phyloP scores from a whole-genome alignment of 2,113 vertebrate species.

The Oryzias melastigma region DNA sequence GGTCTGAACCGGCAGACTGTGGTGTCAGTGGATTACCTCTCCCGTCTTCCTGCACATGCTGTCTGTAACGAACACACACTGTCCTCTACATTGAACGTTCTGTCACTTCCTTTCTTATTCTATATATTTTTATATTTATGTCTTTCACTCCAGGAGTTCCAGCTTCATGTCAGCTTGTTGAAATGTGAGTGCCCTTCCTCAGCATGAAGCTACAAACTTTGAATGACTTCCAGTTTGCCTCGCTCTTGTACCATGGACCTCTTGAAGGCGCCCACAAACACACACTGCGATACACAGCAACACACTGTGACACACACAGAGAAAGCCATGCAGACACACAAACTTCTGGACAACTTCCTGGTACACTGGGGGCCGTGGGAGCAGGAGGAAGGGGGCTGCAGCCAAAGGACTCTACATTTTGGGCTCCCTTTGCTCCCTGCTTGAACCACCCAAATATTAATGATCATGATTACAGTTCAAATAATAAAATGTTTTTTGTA shows the following conservation, averaged over 20 bases:
- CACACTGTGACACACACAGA: conserved; percentile 7
- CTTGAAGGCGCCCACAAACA: conserved; percentile 63
- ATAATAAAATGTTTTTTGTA: conserved; percentile 75
- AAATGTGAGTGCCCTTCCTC: conserved; percentile 64
- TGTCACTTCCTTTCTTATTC: conserved; percentile 61
- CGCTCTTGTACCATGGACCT: conserved; percentile 72
- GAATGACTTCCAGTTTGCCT: conserved; percentile 76
- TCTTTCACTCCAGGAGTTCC: conserved; percentile 52
- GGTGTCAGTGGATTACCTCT: conserved; percentile 29
- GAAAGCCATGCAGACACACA: conserved; percentile 31
- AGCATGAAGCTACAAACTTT: conserved; percentile 71
- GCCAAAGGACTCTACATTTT: conserved; percentile 74
- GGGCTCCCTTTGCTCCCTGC: conserved; percentile 52
- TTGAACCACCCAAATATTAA: conserved; percentile 54
- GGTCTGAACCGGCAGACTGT: conserved; percentile 5
- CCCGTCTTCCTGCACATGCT: conserved; percentile 59
- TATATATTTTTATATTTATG: conserved; percentile 80
- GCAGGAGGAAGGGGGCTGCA: conserved; percentile 59
- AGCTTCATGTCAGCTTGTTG: conserved; percentile 53
- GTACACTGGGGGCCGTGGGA: conserved; percentile 37
- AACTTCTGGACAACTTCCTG: conserved; percentile 63
- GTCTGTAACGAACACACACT: conserved; percentile 37
- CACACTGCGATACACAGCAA: conserved; percentile 33
- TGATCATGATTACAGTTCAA: conserved; percentile 64
- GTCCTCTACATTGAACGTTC: conserved; percentile 52